phyloP scores from a whole-genome alignment of 2,888 invertebrate species.

The Philonicus albiceps region DNA sequence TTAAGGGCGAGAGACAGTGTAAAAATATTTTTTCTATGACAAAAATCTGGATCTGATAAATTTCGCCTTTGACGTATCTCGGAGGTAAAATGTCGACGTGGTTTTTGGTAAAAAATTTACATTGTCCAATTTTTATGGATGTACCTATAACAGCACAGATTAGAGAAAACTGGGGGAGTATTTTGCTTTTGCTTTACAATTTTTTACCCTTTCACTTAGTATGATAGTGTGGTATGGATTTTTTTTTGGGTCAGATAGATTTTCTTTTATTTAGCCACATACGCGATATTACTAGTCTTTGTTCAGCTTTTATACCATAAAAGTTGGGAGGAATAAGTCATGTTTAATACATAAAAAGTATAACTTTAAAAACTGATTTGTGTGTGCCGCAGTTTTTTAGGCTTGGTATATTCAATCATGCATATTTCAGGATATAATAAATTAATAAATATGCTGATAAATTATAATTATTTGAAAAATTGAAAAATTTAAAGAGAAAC shows the following conservation, averaged over 20 bases:
- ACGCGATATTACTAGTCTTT: neutral
- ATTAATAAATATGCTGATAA: too few species aligned
- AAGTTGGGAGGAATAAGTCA: too few species aligned
- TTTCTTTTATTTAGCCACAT: neutral
- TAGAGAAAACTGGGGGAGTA: neutral
- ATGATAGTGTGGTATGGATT: neutral
- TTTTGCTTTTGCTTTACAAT: neutral
- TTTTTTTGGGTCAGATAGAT: neutral
- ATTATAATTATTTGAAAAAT: too few species aligned
- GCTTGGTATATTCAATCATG: too few species aligned
- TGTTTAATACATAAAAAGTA: too few species aligned
- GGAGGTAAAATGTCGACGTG: neutral
- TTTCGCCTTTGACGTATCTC: neutral
- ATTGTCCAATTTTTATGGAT: neutral
- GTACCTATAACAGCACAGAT: neutral
- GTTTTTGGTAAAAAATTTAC: neutral
- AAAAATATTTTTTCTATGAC: neutral
- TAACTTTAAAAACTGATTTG: too few species aligned
- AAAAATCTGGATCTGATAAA: neutral
- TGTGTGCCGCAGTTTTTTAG: too few species aligned
- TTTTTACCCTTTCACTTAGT: neutral
- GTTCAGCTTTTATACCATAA: neutral
- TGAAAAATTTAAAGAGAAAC: too few species aligned
- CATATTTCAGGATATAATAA: too few species aligned
- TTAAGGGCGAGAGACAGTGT: neutral